Evolutionary conservation across 2,797 vertebrate species (phyloP), one percentile per base, ranked within the genome.

Genomic region (Syndactyla subalaris): DNA sequence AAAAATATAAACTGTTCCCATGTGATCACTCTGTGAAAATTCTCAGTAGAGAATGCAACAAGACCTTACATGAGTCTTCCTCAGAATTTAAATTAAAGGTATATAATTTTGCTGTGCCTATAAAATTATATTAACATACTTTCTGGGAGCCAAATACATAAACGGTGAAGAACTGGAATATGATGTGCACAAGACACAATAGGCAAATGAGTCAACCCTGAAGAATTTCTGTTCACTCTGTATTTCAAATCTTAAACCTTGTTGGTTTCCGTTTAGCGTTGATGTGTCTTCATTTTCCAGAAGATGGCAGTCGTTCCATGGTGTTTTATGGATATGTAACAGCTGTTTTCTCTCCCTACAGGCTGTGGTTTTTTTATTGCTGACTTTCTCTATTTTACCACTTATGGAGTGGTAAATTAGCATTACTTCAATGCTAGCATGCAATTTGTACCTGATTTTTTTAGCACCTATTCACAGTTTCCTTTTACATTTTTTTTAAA

Each of bases 241-340:
- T 20, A 7, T 46, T 22, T 71, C 39, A 92, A 61, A 54, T 19
- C 7, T 27, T 41, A 76, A 89, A 66, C 7, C 5, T 61, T 0
- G 0, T 17, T 22, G 29, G 3, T 22, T 54, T 66, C 32, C 0
- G 1, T 22, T 54, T n/a, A n/a, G 24, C 7, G 7, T 12, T 45
- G 26, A 2, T 3, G 0, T 52, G 38, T 19, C 18, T 58, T 46
- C 48, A 16, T 2, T 1, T 16, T 54, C 97, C 98, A 97, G 96
- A 95, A 97, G 98, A 79, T 97, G 98, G 98, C 97, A 95, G 95
- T 23, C 95, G 48, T 22, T 49, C 41, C 96, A 94, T 32, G 89
- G 22, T 14, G 27, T 95, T 96, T 52, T 11, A 23, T n/a, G 32
- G 34, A 5, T n/a, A 9, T 3, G 6, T 1, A 32, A 6, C 20